A percentile compares a stretch with the other conserved stretches of the same genome.
Evolutionary conservation across 1,140 invertebrate genomes (phyloP).

Genomic region (Pectinophora gossypiella): DNA sequence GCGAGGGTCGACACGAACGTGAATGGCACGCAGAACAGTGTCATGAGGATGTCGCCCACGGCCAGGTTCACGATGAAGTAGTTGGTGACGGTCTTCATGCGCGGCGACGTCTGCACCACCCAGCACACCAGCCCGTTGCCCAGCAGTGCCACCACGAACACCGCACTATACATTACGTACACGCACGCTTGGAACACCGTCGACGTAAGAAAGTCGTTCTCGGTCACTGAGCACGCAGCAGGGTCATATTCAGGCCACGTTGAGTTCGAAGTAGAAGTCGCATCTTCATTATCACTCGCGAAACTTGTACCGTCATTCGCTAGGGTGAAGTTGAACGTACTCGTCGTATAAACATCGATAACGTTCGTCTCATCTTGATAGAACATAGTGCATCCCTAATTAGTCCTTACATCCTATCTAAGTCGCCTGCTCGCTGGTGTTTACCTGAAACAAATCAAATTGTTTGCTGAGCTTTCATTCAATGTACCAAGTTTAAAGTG

Average conservation of each 20-base stretch:
- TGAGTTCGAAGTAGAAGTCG: conserved; percentile 4
- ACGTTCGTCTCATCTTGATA: neutral
- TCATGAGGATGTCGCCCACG: conserved; percentile 90
- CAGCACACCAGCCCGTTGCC: conserved; percentile 91
- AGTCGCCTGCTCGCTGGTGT: neutral
- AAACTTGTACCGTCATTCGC: too few species aligned
- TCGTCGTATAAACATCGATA: neutral
- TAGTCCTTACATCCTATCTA: neutral
- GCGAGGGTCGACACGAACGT: conserved; percentile 86
- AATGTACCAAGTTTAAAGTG: too few species aligned
- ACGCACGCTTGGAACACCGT: conserved; percentile 79
- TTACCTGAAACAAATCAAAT: neutral
- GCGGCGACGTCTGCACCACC: conserved; percentile 84
- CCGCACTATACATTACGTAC: conserved; percentile 83
- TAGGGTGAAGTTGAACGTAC: neutral
- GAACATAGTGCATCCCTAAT: neutral
- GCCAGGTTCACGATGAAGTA: conserved; percentile 92
- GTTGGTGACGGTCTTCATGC: conserved; percentile 92
- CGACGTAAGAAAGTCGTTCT: conserved; percentile 38
- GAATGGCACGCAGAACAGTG: conserved; percentile 91
- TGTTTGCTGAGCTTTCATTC: too few species aligned
- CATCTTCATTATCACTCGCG: neutral
- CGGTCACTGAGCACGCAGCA: conserved; percentile 12
- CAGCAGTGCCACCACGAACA: conserved; percentile 84
- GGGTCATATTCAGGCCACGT: conserved; percentile 15